Percentiles rank a stretch among this genome's conserved stretches.
Evolutionary conservation across 1,140 invertebrate species (phyloP).

Genomic region (Aphis craccivora): DNA sequence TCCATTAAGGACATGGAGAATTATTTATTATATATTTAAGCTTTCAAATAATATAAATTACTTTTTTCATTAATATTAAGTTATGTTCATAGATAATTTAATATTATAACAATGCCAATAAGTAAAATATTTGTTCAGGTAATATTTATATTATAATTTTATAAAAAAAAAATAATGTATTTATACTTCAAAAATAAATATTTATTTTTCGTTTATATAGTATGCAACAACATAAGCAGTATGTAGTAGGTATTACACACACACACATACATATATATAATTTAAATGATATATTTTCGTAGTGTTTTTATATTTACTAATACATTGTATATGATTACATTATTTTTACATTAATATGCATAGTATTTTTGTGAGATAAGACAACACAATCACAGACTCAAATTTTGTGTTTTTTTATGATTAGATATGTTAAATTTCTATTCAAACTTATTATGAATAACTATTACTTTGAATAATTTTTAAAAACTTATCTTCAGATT

Average conservation of each 20-base stretch:
- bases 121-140: background rate
- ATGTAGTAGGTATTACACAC: too few species aligned
- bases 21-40: constrained; percentile 21
- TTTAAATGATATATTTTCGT: too few species aligned
- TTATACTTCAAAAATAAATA: background rate
- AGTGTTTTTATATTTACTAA: background rate
- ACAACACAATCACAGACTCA: too few species aligned
- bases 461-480: too few species aligned
- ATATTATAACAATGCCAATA: background rate
- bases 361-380: too few species aligned
- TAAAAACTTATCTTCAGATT: background rate
- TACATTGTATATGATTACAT: too few species aligned
- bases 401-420: background rate
- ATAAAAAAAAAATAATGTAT: background rate
- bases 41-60: constrained; percentile 2
- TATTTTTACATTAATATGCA: too few species aligned
- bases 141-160: background rate
- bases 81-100: background rate
- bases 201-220: background rate
- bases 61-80: background rate
- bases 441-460: background rate
- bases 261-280: too few species aligned
- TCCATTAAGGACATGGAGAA: background rate
- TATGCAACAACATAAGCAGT: too few species aligned
- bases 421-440: background rate